A percentile compares a stretch with the other conserved stretches of the same genome.
phyloP scores from a whole-genome alignment of 2,113 vertebrate genomes.

The Antennarius striatus region DNA sequence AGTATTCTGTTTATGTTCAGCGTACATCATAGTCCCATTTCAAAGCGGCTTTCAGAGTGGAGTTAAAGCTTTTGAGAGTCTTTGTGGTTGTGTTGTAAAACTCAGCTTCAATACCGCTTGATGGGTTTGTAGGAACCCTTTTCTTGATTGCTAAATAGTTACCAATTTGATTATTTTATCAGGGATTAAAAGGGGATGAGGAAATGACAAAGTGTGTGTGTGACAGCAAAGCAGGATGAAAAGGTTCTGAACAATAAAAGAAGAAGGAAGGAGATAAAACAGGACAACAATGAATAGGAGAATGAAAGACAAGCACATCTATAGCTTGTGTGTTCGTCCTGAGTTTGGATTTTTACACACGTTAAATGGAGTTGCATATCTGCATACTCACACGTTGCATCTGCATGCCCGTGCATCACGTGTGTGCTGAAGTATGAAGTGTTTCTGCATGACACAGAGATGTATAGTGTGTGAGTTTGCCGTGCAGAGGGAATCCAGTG shows the following conservation, averaged over 20 bases:
- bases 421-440: constrained; percentile 20
- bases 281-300: neutral
- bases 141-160: constrained; percentile 17
- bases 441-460: constrained; percentile 52
- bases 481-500: constrained; percentile 63
- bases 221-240: neutral
- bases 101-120: constrained; percentile 21
- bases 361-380: neutral
- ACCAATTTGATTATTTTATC: constrained; percentile 5
- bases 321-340: no score
- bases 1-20: constrained; percentile 69
- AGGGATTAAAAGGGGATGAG: neutral
- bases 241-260: neutral
- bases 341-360: neutral
- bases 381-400: neutral
- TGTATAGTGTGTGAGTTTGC: constrained; percentile 66
- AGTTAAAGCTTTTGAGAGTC: constrained; percentile 48
- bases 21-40: constrained; percentile 61
- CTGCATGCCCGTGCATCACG: neutral
- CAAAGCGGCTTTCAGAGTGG: constrained; percentile 38
- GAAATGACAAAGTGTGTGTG: neutral
- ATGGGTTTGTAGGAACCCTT: constrained; percentile 37
- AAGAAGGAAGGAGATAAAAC: neutral
- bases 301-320: neutral
- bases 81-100: constrained; percentile 45